phyloP scores from a whole-genome alignment of 2,797 vertebrate species.

The Eidolon dupreanum region DNA sequence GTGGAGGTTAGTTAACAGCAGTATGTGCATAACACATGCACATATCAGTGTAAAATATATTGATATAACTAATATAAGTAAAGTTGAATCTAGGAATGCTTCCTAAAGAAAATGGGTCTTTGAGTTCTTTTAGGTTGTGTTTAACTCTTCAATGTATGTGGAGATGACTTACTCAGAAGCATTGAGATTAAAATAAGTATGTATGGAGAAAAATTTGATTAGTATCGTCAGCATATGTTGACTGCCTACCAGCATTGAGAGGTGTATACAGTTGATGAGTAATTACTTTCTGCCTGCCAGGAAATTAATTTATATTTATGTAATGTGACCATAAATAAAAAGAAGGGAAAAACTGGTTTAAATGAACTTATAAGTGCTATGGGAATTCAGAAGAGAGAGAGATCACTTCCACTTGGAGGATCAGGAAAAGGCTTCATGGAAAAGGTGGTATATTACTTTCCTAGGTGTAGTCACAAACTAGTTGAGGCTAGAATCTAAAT shows the following conservation, averaged over 20 bases:
- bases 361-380: neutral
- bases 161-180: conserved; percentile 14
- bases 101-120: conserved; percentile 33
- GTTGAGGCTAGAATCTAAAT: neutral
- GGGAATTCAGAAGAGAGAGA: neutral
- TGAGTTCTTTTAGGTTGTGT: conserved; percentile 23
- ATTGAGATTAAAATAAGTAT: conserved; percentile 10
- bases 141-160: neutral
- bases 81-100: neutral
- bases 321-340: conserved; percentile 15
- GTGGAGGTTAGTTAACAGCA: neutral
- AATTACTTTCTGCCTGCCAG: conserved; percentile 41
- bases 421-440: neutral
- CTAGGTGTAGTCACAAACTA: neutral
- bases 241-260: neutral
- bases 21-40: neutral
- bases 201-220: neutral
- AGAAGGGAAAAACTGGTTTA: neutral
- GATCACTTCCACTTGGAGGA: neutral
- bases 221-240: neutral
- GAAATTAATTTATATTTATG: conserved; percentile 31
- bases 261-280: neutral
- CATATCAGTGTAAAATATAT: neutral
- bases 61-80: neutral
- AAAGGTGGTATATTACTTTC: neutral